Conservation (phyloP, 2,113 vertebrate species). For the Myanophis thanlyinensis region DNA sequence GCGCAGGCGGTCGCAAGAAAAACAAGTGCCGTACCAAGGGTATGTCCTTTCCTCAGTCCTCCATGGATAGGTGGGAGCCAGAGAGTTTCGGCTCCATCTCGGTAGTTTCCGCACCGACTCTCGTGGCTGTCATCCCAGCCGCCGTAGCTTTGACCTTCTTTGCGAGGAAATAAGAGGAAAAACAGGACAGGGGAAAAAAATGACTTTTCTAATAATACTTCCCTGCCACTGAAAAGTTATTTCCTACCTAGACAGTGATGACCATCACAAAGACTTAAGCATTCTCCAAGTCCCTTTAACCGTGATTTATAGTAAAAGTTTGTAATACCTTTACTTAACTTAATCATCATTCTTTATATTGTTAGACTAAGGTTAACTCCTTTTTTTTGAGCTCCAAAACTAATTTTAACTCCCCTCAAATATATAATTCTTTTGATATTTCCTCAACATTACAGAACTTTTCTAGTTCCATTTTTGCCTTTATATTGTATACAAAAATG, state of each 20-base stretch:
- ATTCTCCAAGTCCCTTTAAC: background rate
- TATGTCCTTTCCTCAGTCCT: background rate
- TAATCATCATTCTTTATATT: background rate
- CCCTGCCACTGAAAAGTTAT: background rate
- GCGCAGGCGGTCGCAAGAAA: fast-evolving
- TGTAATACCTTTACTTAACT: background rate
- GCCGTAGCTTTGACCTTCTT: background rate
- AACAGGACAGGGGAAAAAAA: background rate
- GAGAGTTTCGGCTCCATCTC: background rate
- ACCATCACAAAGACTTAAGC: background rate
- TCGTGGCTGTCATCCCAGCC: too few relatives aligned
- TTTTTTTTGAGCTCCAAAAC: background rate
- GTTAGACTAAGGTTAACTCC: background rate
- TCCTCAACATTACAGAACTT: background rate
- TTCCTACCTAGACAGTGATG: background rate
- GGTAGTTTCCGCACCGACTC: background rate
- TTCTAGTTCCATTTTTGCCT: background rate
- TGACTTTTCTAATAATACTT: background rate
- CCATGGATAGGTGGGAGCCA: background rate
- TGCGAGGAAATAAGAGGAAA: background rate
- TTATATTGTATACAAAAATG: background rate
- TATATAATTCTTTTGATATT: background rate
- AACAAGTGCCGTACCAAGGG: background rate
- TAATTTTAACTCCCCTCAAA: background rate
- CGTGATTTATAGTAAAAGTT: background rate